phyloP scores from a whole-genome alignment of 1,140 invertebrate genomes.

The Nymphalis io region DNA sequence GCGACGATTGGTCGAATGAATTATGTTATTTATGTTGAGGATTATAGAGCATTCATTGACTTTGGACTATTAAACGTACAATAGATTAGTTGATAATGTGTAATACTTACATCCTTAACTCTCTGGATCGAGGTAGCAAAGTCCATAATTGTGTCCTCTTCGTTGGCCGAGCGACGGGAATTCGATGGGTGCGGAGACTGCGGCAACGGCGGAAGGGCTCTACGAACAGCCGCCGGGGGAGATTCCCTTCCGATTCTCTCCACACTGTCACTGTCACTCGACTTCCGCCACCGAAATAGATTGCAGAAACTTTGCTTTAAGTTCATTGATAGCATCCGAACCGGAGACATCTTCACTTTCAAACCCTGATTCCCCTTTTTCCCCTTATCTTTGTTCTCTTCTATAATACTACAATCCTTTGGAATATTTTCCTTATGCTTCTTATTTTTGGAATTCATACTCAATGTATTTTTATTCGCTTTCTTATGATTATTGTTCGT shows the following conservation, averaged over 20 bases:
- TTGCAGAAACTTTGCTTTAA: constrained; percentile 93
- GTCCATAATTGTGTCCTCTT: constrained; percentile 84
- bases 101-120: constrained; percentile 93
- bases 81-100: neutral
- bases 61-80: too few species aligned
- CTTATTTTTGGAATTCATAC: constrained; percentile 84
- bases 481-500: constrained; percentile 81
- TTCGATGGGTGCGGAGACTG: constrained; percentile 50
- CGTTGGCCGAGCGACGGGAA: constrained; percentile 55
- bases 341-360: constrained; percentile 83
- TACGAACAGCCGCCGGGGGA: constrained; percentile 76
- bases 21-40: too few species aligned
- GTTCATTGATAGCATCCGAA: constrained; percentile 84
- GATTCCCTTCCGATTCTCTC: constrained; percentile 64
- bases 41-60: too few species aligned
- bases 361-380: constrained; percentile 75
- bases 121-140: constrained; percentile 95
- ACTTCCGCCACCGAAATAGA: constrained; percentile 86
- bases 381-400: constrained; percentile 60
- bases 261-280: constrained; percentile 51
- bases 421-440: constrained; percentile 83
- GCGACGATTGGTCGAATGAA: too few species aligned
- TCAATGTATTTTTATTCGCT: constrained; percentile 83
- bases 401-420: constrained; percentile 57
- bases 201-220: constrained; percentile 91